Base-by-base conservation (phyloP, 2,113 vertebrate genomes). In the Chiloscyllium plagiosum region DNA sequence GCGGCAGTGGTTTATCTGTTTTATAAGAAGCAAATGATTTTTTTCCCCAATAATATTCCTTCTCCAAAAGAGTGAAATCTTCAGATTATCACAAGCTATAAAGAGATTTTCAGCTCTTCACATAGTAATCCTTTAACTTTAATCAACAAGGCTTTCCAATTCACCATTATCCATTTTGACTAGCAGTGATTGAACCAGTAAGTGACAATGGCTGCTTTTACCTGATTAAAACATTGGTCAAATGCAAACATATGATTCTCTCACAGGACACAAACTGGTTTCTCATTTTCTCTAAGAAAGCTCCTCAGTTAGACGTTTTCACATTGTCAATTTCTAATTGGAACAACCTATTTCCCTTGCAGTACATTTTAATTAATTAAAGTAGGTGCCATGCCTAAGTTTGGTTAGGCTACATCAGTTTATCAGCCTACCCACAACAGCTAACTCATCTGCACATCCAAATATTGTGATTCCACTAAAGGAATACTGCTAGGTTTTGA, bases 11-110 rank as follows among this genome's bases (percentile, higher is more conserved):
- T 72, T 26, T 95, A 92, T 92, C 56, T 92, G 56, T 56, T 90
- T 90, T 90, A 90, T 90, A 92, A 33, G 26, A 65, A 26, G 19
- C 29, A 68, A 68, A 52, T 95, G 94, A 24, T 72, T 95, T 70
- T 95, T 95, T 95, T 61, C 8, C 12, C 94, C 94, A 95, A 95
- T 95, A 33, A 95, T 72, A 72, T 72, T 95, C 94, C 50, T 95
- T 76, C 68, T 72, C 72, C 94, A 66, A 95, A 95, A 26, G 13
- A 95, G 8, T 72, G 94, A 72, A 72, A 95, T 50, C 94, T 95
- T 70, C 68, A 95, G 68, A 72, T 95, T 72, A 95, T 52, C 94
- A 72, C 94, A 95, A 76, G 17, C 42, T 50, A 29, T 52, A 95
- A 76, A 24, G 47, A 52, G 94, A 95, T 95, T 72, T 72, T 95